phyloP scores from a whole-genome alignment of 2,888 invertebrate species.

The Brachyptera risi region DNA sequence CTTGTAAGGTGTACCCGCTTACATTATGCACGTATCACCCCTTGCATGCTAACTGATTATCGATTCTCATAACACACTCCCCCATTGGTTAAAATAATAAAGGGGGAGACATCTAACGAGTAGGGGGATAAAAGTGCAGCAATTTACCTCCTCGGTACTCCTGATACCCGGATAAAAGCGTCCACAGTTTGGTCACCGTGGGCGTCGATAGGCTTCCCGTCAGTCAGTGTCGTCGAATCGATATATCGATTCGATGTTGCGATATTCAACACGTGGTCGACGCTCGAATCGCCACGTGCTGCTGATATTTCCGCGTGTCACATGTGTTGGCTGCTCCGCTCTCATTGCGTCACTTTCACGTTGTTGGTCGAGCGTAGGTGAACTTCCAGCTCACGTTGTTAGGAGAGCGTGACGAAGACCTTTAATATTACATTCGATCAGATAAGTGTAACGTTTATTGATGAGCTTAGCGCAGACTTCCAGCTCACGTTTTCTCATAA shows the following conservation, averaged over 20 bases:
- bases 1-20: constrained; percentile 9
- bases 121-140: not conserved
- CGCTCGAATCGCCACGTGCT: too few relatives aligned
- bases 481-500: too few relatives aligned
- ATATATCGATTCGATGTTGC: constrained; percentile 32
- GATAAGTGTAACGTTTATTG: too few relatives aligned
- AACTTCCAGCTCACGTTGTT: too few relatives aligned
- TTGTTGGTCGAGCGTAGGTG: too few relatives aligned
- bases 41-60: constrained; percentile 9
- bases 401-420: too few relatives aligned
- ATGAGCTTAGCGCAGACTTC: too few relatives aligned
- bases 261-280: too few relatives aligned
- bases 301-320: too few relatives aligned
- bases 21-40: constrained; percentile 11
- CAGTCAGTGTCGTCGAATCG: constrained; percentile 21
- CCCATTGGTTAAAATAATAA: constrained; percentile 18
- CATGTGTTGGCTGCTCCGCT: too few relatives aligned
- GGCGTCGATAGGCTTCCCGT: constrained; percentile 30
- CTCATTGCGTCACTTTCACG: too few relatives aligned
- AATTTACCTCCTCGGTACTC: constrained; percentile 28
- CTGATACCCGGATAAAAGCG: constrained; percentile 31
- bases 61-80: constrained; percentile 11
- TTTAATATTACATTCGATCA: too few relatives aligned
- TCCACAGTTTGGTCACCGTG: constrained; percentile 31
- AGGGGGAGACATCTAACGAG: not conserved